Evolutionary conservation across 2,888 invertebrate species (phyloP).

Genomic region (Scaptomyza parva): DNA sequence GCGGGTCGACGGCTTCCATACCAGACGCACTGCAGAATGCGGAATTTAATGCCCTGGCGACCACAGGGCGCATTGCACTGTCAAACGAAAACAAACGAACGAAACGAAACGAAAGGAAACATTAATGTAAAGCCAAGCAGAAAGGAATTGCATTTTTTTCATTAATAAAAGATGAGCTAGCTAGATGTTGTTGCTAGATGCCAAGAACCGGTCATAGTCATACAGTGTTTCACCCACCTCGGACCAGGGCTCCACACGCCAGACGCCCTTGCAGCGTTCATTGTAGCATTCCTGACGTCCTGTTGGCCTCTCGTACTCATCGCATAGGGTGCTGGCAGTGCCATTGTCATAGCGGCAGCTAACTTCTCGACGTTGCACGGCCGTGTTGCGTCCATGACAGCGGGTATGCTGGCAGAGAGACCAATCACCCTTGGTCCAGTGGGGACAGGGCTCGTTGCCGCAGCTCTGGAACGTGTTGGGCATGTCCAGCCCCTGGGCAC

Average conservation of each 20-base stretch:
- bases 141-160: slow-evolving; percentile 50
- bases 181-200: slow-evolving; percentile 15
- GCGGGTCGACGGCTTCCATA: slow-evolving; percentile 92
- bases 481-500: slow-evolving; percentile 88
- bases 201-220: background rate
- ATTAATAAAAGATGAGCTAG: slow-evolving; percentile 55
- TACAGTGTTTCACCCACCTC: slow-evolving; percentile 87
- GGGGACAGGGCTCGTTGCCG: slow-evolving; percentile 89
- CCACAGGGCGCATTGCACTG: slow-evolving; percentile 95
- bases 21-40: slow-evolving; percentile 97
- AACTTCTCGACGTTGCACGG: slow-evolving; percentile 89
- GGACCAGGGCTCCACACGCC: slow-evolving; percentile 97
- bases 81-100: background rate
- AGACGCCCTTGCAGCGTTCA: slow-evolving; percentile 93
- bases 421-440: slow-evolving; percentile 90
- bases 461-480: slow-evolving; percentile 88
- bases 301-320: slow-evolving; percentile 90
- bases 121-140: slow-evolving; percentile 18
- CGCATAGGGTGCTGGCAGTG: slow-evolving; percentile 86
- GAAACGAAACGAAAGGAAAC: slow-evolving; percentile 49
- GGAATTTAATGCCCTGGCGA: slow-evolving; percentile 92
- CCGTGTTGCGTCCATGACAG: slow-evolving; percentile 91
- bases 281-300: slow-evolving; percentile 92
- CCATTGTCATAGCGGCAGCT: slow-evolving; percentile 85
- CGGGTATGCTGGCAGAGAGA: slow-evolving; percentile 89